Conservation (phyloP, 2,113 vertebrate species). For the Clarias batrachus region DNA sequence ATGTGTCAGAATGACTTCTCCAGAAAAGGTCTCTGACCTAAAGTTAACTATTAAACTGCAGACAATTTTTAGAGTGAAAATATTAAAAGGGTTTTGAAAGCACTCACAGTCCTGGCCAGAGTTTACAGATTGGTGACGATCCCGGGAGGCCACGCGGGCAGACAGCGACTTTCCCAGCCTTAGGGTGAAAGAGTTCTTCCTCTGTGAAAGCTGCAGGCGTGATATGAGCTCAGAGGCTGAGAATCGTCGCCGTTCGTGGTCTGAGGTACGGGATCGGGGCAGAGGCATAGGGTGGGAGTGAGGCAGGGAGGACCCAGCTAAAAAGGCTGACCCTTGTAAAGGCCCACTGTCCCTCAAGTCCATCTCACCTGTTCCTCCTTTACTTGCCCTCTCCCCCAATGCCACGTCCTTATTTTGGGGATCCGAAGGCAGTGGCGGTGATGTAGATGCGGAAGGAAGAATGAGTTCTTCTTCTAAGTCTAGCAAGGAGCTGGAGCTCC, state of each 20-base stretch:
- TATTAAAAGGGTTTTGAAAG: neutral
- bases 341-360: conserved; percentile 1
- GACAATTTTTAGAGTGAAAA: neutral
- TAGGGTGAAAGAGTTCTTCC: conserved; percentile 78
- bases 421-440: neutral
- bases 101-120: conserved; percentile 68
- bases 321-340: conserved; percentile 14
- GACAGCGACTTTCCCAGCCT: conserved; percentile 81
- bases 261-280: conserved; percentile 56
- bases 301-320: conserved; percentile 15
- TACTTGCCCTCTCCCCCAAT: conserved; percentile 18
- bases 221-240: conserved; percentile 86
- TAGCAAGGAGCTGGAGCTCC: conserved; percentile 42
- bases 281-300: conserved; percentile 31
- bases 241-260: conserved; percentile 83
- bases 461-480: conserved; percentile 40
- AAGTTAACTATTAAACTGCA: neutral
- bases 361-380: conserved; percentile 29
- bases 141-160: conserved; percentile 70
- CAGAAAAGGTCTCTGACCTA: no score
- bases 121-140: conserved; percentile 64
- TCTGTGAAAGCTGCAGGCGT: conserved; percentile 82
- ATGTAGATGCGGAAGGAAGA: conserved; percentile 4
- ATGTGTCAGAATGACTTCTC: conserved; percentile 32
- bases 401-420: neutral